Evolutionary conservation across 1,140 invertebrate genomes (phyloP).

Genomic region (Drosophila rhopaloa): DNA sequence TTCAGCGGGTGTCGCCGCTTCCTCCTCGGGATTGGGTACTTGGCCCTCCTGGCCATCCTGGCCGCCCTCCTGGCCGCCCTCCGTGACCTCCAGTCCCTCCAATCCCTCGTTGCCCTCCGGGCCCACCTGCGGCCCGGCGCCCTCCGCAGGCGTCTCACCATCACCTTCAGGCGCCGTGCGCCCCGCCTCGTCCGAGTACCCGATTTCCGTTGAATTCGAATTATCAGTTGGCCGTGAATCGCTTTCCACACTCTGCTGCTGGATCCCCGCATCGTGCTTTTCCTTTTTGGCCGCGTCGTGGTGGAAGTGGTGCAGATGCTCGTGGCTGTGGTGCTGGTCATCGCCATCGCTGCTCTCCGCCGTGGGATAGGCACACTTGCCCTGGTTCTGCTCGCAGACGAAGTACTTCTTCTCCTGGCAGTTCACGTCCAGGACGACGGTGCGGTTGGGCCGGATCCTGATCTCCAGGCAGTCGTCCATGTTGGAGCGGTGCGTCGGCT

Average conservation of each 20-base stretch:
- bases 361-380: conserved; percentile 43
- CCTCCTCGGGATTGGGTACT: background rate
- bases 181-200: conserved; percentile 1
- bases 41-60: too few species aligned
- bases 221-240: conserved; percentile 65
- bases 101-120: too few species aligned
- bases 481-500: conserved; percentile 53
- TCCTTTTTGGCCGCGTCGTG: conserved; percentile 44
- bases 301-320: conserved; percentile 75
- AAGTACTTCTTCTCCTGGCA: conserved; percentile 60
- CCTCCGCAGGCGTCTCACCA: background rate
- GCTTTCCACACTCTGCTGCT: conserved; percentile 34
- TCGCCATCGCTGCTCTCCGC: background rate
- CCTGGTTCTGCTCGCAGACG: conserved; percentile 33
- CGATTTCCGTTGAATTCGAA: conserved; percentile 60
- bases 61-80: too few species aligned
- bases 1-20: background rate
- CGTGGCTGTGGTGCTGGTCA: conserved; percentile 52
- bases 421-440: conserved; percentile 58
- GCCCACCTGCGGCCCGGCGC: too few species aligned
- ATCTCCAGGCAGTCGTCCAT: conserved; percentile 66
- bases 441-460: conserved; percentile 40
- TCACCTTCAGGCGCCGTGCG: background rate
- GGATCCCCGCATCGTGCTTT: background rate
- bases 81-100: too few species aligned